Evolutionary conservation across 2,888 invertebrate species (phyloP).

Genomic region (Pristionchus fissidentatus): DNA sequence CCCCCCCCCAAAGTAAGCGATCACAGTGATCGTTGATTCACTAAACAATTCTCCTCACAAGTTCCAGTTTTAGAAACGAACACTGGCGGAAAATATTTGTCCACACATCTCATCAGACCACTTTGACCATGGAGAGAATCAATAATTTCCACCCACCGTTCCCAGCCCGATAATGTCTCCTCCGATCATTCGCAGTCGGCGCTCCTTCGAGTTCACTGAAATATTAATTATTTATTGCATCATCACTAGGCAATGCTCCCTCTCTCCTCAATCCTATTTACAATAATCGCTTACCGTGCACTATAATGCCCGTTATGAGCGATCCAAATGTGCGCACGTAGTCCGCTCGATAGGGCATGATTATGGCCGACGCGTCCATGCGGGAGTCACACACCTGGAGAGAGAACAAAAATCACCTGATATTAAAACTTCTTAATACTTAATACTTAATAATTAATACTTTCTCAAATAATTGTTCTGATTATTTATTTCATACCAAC

Average conservation of each 20-base stretch:
- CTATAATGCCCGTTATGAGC: slow-evolving; percentile 34
- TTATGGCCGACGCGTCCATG: slow-evolving; percentile 37
- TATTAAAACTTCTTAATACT: too few species aligned
- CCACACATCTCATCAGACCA: too few species aligned
- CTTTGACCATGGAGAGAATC: neutral
- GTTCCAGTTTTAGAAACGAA: too few species aligned
- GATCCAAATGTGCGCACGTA: slow-evolving; percentile 27
- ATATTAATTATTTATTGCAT: neutral
- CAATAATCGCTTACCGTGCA: neutral
- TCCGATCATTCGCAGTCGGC: slow-evolving; percentile 17
- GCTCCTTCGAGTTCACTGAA: slow-evolving; percentile 44
- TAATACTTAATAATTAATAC: too few species aligned
- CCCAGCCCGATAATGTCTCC: slow-evolving; percentile 31
- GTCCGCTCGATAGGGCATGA: slow-evolving; percentile 44
- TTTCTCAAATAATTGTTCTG: neutral
- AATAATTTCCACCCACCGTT: neutral
- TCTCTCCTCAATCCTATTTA: neutral
- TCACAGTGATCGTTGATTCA: too few species aligned
- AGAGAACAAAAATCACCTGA: neutral
- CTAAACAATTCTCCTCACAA: too few species aligned
- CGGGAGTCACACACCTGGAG: slow-evolving; percentile 41
- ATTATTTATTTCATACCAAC: neutral
- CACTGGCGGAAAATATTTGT: too few species aligned
- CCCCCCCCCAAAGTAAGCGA: too few species aligned
- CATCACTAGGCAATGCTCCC: neutral